A percentile compares a stretch with the other conserved stretches of the same genome.
phyloP scores from a whole-genome alignment of 2,797 vertebrate genomes.

The Chelmon rostratus region DNA sequence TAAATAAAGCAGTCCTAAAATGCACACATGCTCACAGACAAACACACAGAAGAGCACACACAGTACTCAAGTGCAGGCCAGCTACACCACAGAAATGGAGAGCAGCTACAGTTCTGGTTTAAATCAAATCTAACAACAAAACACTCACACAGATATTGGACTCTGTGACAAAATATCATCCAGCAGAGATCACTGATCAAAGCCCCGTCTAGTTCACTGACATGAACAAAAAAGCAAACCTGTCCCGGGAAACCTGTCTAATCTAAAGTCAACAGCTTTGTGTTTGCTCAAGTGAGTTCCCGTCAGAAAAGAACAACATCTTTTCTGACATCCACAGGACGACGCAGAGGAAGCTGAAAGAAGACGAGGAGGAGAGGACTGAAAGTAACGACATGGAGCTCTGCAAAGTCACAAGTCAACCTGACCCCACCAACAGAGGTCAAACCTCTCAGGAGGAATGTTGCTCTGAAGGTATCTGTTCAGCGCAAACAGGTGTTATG shows the following conservation, averaged over 20 bases:
- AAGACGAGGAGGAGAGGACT: not conserved
- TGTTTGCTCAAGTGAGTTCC: conserved; percentile 46
- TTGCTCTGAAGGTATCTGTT: conserved; percentile 50
- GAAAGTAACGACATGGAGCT: not conserved
- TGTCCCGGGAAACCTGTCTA: conserved; percentile 19
- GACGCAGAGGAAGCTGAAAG: conserved; percentile 11
- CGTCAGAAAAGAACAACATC: not conserved
- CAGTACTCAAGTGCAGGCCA: conserved; percentile 22
- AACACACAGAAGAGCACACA: conserved; percentile 23
- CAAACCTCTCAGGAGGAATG: conserved; percentile 48
- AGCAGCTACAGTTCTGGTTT: conserved; percentile 46
- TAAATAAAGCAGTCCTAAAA: conserved; percentile 2
- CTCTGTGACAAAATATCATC: conserved; percentile 35
- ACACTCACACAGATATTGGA: conserved; percentile 30
- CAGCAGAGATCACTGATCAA: conserved; percentile 28
- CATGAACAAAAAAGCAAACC: not conserved
- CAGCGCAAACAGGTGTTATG: conserved; percentile 42
- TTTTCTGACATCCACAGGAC: conserved; percentile 45
- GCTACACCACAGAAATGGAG: conserved; percentile 24
- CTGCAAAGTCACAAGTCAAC: conserved; percentile 27
- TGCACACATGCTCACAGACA: not conserved
- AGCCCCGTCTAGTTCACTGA: conserved; percentile 29
- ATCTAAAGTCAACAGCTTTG: conserved; percentile 55
- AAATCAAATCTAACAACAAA: conserved; percentile 53
- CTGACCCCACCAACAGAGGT: conserved; percentile 14